Percentiles rank a stretch among this genome's conserved stretches.
Evolutionary conservation across 2,888 invertebrate genomes (phyloP).

Genomic region (Drosophila falleni): DNA sequence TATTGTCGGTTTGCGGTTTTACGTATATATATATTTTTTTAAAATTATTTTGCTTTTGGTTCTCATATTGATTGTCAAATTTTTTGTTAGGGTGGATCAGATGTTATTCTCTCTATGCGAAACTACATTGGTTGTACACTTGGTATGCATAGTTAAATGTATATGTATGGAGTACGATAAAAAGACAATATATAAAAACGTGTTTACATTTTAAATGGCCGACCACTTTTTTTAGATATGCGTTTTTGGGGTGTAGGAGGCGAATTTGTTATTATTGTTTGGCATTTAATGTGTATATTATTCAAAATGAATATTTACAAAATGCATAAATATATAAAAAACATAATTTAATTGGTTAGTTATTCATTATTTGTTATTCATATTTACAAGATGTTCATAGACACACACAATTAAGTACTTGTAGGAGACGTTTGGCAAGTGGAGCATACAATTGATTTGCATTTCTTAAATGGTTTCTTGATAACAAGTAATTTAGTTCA

Average conservation of each 20-base stretch:
- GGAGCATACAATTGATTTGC: conserved; percentile 32
- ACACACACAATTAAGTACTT: conserved; percentile 23
- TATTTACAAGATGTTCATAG: conserved; percentile 33
- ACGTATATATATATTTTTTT: conserved; percentile 11
- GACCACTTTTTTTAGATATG: conserved; percentile 48
- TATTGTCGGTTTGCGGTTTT: conserved; percentile 35
- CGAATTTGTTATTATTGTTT: conserved; percentile 38
- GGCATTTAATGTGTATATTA: conserved; percentile 36
- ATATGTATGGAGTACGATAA: conserved; percentile 22
- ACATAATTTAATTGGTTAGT: conserved; percentile 28
- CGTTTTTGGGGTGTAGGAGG: conserved; percentile 22
- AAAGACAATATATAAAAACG: conserved; percentile 13
- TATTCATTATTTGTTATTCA: conserved; percentile 30
- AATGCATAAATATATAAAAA: conserved; percentile 43
- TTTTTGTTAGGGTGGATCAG: conserved; percentile 42
- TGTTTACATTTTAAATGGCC: conserved; percentile 53
- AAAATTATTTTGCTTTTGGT: conserved; percentile 33
- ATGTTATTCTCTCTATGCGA: conserved; percentile 48
- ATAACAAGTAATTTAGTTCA: too few relatives aligned
- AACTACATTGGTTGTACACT: conserved; percentile 49
- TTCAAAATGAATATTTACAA: conserved; percentile 50
- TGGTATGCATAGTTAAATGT: conserved; percentile 52
- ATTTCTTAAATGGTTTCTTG: not conserved
- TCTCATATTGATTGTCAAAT: conserved; percentile 42
- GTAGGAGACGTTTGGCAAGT: conserved; percentile 35